Evolutionary conservation across 2,113 vertebrate genomes (phyloP).

Genomic region (Rhynchopsitta pachyrhyncha): DNA sequence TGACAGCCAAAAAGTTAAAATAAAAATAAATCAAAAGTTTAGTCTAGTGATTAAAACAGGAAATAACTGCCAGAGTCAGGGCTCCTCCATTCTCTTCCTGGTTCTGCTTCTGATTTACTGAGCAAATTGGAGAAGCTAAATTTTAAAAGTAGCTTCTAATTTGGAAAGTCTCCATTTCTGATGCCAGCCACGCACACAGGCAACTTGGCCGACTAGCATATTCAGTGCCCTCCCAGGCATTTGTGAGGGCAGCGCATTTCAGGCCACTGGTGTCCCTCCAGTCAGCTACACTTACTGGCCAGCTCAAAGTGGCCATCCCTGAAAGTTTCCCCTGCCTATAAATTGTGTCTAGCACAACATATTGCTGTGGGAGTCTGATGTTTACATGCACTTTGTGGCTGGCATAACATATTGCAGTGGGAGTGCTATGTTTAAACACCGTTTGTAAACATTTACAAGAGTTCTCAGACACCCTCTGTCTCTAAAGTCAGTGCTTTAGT

Average conservation of each 20-base stretch:
- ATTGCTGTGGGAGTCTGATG: not conserved
- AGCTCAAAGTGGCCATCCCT: not conserved
- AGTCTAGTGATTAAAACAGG: slow-evolving; percentile 31
- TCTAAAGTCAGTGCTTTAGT: not conserved
- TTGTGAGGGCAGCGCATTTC: not conserved
- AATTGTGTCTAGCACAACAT: not conserved
- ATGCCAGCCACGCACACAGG: not conserved
- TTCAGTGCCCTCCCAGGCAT: not conserved
- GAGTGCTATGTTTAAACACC: not conserved
- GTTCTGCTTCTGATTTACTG: slow-evolving; percentile 9
- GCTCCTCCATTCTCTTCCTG: not conserved
- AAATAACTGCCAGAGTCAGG: not conserved
- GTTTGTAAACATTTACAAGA: slow-evolving; percentile 26
- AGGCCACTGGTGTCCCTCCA: not conserved
- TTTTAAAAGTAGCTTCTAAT: not conserved
- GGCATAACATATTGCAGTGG: slow-evolving; percentile 4
- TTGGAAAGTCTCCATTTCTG: not conserved
- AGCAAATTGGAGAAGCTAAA: not conserved
- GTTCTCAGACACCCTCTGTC: not conserved
- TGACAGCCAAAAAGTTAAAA: slow-evolving; percentile 17
- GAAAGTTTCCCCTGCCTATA: not conserved
- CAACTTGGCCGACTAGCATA: not conserved
- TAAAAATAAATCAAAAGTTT: slow-evolving; percentile 54
- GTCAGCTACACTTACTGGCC: not conserved
- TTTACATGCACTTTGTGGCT: not conserved